Conservation (phyloP, 2,797 vertebrate species). For the Chelmon rostratus region DNA sequence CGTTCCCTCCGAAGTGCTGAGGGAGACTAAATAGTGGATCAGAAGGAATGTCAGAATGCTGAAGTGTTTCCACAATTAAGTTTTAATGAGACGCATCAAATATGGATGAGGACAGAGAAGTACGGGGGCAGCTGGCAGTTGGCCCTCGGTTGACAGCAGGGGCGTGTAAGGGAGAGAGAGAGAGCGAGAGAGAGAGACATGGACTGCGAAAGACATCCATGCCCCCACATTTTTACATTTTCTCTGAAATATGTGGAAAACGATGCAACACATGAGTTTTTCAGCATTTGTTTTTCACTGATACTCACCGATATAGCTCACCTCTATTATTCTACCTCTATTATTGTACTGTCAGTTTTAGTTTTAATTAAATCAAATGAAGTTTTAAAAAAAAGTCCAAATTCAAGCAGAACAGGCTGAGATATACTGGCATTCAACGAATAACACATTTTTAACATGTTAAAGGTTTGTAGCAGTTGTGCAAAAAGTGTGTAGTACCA, state of each 20-base stretch:
- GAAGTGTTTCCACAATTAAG: conserved; percentile 74
- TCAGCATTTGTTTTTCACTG: neutral
- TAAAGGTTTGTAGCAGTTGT: no score
- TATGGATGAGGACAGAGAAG: conserved; percentile 77
- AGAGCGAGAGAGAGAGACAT: neutral
- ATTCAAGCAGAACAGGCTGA: no score
- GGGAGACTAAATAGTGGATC: conserved; percentile 67
- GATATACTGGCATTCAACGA: no score
- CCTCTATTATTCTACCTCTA: neutral
- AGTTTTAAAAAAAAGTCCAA: no score
- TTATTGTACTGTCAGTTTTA: no score
- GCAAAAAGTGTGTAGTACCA: no score
- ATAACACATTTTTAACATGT: no score
- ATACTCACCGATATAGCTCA: neutral
- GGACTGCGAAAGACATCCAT: neutral
- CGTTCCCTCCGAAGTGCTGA: conserved; percentile 49
- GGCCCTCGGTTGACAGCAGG: conserved; percentile 61
- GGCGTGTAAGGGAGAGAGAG: neutral
- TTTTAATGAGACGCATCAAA: conserved; percentile 82
- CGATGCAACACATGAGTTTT: no score
- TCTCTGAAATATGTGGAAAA: neutral
- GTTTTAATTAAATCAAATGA: no score
- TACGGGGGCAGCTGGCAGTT: conserved; percentile 65
- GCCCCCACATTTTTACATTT: no score
- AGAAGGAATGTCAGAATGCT: conserved; percentile 67